Base-by-base conservation (phyloP, 2,888 invertebrate species). In the Eledona agricola region DNA sequence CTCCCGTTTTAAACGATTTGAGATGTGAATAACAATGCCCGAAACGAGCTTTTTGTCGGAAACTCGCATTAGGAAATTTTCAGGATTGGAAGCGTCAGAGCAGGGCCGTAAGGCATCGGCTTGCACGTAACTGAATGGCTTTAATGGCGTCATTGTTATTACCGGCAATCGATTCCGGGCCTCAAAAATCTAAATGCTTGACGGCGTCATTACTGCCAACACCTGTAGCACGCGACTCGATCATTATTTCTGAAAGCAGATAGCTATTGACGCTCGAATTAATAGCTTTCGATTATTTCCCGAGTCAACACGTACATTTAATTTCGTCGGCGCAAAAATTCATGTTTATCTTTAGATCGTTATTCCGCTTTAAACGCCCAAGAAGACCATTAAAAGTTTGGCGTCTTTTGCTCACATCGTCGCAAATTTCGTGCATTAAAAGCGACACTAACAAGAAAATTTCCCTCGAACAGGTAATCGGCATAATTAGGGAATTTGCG, bases 231-330 rank as follows among this genome's bases (percentile, higher is more conserved):
- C 72, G 73, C 72, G 69, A 73, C 64, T 61, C 67, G 67, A 71
- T 72, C 73, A 70, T 72, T 72, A 72, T 68, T 68, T 63, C 66
- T 63, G 66, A 70, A 69, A 70, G 67, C 69, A 69, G 69, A 69
- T 64, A 64, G 65, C 64, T 63, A 66, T 71, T 69, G 70, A 73
- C 70, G 67, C 63, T 61, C 62, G 69, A 72, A 72, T 72, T 72
- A 72, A 72, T 72, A 72, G 72, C 72, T 60, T 73, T 73, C 71
- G 71, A 72, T 72, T 71, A 72, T 69, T 72, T 70, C 64, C 68
- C 64, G 62, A 71, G 72, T 69, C 71, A 71, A 71, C 70, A 68
- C 71, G 64, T 65, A 62, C 63, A 62, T 65, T 63, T 65, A 58
- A 51, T 43, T 51, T 51, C 29, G 9, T 43, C 10, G 4, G 9